Conservation (phyloP, 1,140 invertebrate species). For the Melanaphis sacchari region DNA sequence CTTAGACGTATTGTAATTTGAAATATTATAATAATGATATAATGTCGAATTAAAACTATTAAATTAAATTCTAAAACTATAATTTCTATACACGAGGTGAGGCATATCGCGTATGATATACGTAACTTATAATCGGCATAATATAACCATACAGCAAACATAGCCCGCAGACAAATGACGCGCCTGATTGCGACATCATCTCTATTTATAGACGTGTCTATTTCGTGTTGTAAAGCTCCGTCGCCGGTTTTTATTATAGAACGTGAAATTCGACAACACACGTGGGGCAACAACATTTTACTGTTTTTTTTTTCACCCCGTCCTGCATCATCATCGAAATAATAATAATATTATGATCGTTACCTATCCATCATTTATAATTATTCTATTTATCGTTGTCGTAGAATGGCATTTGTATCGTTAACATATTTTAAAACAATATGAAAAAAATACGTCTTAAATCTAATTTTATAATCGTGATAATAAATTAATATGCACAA, state of each 20-base stretch:
- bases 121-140: background rate
- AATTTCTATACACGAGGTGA: background rate
- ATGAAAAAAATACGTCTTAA: background rate
- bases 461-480: background rate
- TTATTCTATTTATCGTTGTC: background rate
- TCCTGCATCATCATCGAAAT: background rate
- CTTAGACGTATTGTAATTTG: background rate
- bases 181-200: background rate
- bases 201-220: background rate
- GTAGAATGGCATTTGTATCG: background rate
- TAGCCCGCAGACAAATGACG: background rate
- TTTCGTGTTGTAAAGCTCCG: background rate
- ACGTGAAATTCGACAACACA: background rate
- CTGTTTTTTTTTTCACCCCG: background rate
- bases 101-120: background rate
- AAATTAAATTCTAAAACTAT: background rate
- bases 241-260: slow-evolving; percentile 1
- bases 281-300: background rate
- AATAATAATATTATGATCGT: background rate
- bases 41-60: background rate
- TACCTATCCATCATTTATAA: background rate
- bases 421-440: background rate
- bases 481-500: background rate
- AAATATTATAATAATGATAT: background rate
- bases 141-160: background rate